These are phyloP conservation scores for Craterocephalus amniculus DNA, from an alignment of 2,797 vertebrate genomes.

Conservation along the genomic window DNA sequence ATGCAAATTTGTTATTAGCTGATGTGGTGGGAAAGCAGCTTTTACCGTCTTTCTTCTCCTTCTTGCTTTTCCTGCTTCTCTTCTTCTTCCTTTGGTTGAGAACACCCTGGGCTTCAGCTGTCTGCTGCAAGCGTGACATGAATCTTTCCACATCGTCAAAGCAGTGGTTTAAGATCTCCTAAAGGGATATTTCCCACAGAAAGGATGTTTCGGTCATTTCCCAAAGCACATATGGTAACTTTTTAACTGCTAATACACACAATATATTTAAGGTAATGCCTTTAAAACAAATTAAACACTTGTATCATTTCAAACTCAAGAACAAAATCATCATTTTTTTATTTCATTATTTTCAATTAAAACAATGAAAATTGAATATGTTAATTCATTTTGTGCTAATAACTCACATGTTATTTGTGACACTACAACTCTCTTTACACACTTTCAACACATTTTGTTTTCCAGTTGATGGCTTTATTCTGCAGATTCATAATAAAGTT, in stretches of 20 bases:
- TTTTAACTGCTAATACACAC: neutral
- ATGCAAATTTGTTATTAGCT: neutral
- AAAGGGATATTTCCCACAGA: neutral
- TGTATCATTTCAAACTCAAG: neutral
- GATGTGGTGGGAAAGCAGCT: neutral
- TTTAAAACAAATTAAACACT: neutral
- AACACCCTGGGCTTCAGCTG: slow-evolving; percentile 82
- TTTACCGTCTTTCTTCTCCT: slow-evolving; percentile 75
- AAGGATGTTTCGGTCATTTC: neutral
- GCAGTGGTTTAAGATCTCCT: slow-evolving; percentile 90
- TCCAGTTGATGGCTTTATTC: neutral
- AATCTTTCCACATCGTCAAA: slow-evolving; percentile 88
- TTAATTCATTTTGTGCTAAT: neutral
- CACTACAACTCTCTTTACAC: neutral
- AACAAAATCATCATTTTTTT: too few relatives aligned
- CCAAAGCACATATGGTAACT: neutral
- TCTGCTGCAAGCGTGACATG: slow-evolving; percentile 85
- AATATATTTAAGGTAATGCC: neutral
- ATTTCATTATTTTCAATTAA: too few relatives aligned
- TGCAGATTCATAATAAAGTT: neutral
- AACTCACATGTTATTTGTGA: neutral
- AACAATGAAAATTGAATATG: neutral
- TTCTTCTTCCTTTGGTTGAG: slow-evolving; percentile 82
- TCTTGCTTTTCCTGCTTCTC: slow-evolving; percentile 74
- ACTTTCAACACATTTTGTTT: neutral